Evolutionary conservation across 2,888 invertebrate genomes (phyloP).

Genomic region (Idaea straminata): DNA sequence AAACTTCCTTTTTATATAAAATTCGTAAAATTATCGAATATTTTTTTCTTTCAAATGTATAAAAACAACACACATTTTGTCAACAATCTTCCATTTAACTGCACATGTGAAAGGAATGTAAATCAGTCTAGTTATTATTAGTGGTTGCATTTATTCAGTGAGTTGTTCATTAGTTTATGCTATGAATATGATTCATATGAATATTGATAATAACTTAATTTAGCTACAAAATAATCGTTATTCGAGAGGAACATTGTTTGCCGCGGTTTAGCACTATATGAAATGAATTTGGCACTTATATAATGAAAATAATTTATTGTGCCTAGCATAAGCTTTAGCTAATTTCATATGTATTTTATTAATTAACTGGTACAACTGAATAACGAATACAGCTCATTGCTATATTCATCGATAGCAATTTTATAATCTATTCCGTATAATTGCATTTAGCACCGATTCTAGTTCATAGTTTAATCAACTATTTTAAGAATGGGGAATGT

Average conservation of each 20-base stretch:
- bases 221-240: slow-evolving; percentile 37
- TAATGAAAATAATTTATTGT: slow-evolving; percentile 37
- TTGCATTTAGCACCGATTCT: slow-evolving; percentile 26
- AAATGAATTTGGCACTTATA: slow-evolving; percentile 57
- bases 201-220: slow-evolving; percentile 27
- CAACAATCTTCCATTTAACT: slow-evolving; percentile 14
- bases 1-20: slow-evolving; percentile 23
- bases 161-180: slow-evolving; percentile 34
- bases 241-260: slow-evolving; percentile 54
- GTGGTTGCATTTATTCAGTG: slow-evolving; percentile 44
- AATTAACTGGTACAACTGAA: slow-evolving; percentile 11
- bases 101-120: slow-evolving; percentile 46
- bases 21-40: slow-evolving; percentile 23
- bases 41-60: slow-evolving; percentile 18
- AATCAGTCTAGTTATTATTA: slow-evolving; percentile 49
- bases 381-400: not conserved
- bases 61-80: slow-evolving; percentile 21
- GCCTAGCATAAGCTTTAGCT: slow-evolving; percentile 28
- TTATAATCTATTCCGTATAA: slow-evolving; percentile 3
- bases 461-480: slow-evolving; percentile 13
- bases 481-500: slow-evolving; percentile 36
- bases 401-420: not conserved
- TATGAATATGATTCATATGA: slow-evolving; percentile 23
- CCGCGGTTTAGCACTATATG: slow-evolving; percentile 39
- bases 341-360: slow-evolving; percentile 11